Evolutionary conservation across 2,113 vertebrate species (phyloP), one percentile per base, ranked within the genome.

Genomic region (Lonchura striata): DNA sequence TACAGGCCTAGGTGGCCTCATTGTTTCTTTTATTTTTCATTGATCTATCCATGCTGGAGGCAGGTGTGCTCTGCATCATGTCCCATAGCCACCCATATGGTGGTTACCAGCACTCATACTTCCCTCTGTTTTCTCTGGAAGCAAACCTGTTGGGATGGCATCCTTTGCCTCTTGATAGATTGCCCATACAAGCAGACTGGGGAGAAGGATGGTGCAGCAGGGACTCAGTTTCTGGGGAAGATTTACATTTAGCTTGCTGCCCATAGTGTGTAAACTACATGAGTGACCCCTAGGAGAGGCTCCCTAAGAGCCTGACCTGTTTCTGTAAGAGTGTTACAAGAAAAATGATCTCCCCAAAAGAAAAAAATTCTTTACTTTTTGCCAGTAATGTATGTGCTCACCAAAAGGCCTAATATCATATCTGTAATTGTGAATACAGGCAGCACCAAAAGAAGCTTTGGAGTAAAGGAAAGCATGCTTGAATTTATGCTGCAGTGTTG

Each of bases 1-100:
- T 78, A 15, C 5, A 61, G 68, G 13, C 7, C 23, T 10, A 22
- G n/a, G 13, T 35, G 56, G 13, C 27, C 6, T 79, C 7, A 5
- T 31, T 63, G 4, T 41, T 82, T 56, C 22, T 75, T 88, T 13
- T 74, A 4, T 30, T 81, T 49, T 28, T 39, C 16, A 15, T 8
- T 19, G 44, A 33, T 64, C 16, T 39, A 18, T 64, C 82, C 22
- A 7, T 31, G 4, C 27, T 79, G 24, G 41, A 79, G n/a, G 24
- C 37, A 33, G 21, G 4, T 50, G 12, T 69, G 30, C 33, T 85
- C 35, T 81, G 37, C 41, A 31, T 46, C 1, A 0, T 28, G 27
- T 35, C 22, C 64, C 30, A 23, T 5, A 70, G 33, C 10, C 39
- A 30, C 13, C 10, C 20, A 18, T 0, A 0, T 61, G 42, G 13